Conservation (phyloP, 2,113 vertebrate genomes). For the Rhynchomys soricoides region DNA sequence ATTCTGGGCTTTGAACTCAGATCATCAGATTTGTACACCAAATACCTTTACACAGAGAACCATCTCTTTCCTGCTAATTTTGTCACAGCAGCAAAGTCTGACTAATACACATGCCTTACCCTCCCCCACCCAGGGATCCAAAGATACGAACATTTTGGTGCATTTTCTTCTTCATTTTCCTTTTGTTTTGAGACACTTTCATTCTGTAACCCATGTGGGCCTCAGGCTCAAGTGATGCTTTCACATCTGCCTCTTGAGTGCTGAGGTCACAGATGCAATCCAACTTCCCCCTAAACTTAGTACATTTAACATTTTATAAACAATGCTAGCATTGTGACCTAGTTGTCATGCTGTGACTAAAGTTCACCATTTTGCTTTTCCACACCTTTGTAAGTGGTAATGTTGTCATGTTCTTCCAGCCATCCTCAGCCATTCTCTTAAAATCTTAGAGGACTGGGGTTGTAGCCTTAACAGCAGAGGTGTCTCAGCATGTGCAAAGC, state of each 20-base stretch:
- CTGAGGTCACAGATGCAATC: background rate
- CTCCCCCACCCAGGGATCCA: background rate
- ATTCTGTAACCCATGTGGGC: background rate
- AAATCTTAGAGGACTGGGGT: background rate
- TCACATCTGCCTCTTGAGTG: background rate
- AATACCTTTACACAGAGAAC: background rate
- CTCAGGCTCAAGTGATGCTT: background rate
- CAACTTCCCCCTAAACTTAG: background rate
- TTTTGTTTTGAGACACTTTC: background rate
- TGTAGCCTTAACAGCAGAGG: background rate
- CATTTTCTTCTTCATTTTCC: background rate
- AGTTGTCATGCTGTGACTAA: slow-evolving; percentile 13
- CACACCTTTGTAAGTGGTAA: background rate
- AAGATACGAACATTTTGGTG: background rate
- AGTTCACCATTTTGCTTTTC: background rate
- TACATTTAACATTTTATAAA: background rate
- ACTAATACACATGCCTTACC: background rate
- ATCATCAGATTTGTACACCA: background rate
- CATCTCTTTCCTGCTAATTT: background rate
- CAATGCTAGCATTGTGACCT: background rate
- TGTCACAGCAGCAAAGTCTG: background rate
- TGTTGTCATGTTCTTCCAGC: background rate
- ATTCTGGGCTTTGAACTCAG: background rate
- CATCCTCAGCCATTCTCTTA: background rate
- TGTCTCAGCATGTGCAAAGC: background rate